Conservation (phyloP, 2,797 vertebrate species). For the Leptodactylus fallax region DNA sequence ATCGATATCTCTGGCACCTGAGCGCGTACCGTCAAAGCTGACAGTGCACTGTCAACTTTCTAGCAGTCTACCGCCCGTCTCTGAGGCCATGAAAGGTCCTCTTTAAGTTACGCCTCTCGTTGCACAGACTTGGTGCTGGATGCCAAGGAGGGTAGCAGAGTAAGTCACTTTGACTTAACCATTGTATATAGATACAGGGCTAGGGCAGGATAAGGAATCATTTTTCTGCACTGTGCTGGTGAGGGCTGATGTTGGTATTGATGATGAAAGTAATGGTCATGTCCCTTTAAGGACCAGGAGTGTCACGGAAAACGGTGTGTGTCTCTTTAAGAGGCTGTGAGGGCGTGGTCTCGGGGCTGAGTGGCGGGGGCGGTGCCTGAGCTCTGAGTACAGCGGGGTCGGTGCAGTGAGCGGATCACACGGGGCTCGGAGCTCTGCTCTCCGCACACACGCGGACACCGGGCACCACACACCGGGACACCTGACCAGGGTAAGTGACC, state of each 20-base stretch:
- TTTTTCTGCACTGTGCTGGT: not conserved
- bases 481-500: not conserved
- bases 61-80: too few relatives aligned
- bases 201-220: too few relatives aligned
- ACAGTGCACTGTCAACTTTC: too few relatives aligned
- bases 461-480: not conserved
- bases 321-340: not conserved
- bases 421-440: not conserved
- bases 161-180: too few relatives aligned
- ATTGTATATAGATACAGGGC: too few relatives aligned
- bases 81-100: too few relatives aligned
- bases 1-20: too few relatives aligned
- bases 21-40: too few relatives aligned
- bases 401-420: not conserved
- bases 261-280: not conserved
- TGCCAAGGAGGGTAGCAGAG: too few relatives aligned
- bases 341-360: not conserved
- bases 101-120: too few relatives aligned
- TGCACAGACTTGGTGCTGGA: too few relatives aligned
- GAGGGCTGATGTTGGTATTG: not conserved
- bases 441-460: slow-evolving; percentile 1
- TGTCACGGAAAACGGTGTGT: not conserved
- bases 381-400: not conserved
- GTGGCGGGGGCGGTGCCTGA: slow-evolving; percentile 6
- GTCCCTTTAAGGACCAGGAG: not conserved